Conservation (phyloP, 2,888 invertebrate species). For the Elmis aenea region DNA sequence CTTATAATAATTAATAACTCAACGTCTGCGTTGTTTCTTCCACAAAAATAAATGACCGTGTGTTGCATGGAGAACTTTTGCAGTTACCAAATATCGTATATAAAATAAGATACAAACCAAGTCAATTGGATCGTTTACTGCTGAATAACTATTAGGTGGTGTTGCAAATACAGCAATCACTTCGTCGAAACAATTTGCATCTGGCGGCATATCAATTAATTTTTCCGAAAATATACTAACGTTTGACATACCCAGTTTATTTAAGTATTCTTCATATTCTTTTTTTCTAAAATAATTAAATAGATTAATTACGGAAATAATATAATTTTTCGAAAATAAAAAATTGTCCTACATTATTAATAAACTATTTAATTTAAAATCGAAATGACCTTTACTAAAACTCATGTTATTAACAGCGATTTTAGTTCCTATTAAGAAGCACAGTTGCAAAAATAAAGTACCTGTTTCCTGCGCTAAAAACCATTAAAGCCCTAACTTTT, state of each 20-base stretch:
- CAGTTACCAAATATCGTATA: neutral
- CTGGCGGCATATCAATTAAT: conserved; percentile 49
- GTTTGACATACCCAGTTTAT: conserved; percentile 62
- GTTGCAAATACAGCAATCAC: conserved; percentile 66
- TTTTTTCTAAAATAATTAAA: conserved; percentile 47
- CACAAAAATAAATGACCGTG: too few relatives aligned
- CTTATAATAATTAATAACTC: too few relatives aligned
- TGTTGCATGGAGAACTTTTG: too few relatives aligned
- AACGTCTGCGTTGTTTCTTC: too few relatives aligned
- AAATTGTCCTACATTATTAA: too few relatives aligned
- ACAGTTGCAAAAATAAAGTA: conserved; percentile 16
- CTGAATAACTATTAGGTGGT: conserved; percentile 77
- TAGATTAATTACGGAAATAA: too few relatives aligned
- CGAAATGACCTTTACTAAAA: too few relatives aligned
- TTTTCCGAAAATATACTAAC: conserved; percentile 49
- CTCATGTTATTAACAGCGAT: too few relatives aligned
- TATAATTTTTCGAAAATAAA: too few relatives aligned
- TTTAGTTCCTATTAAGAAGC: conserved; percentile 1
- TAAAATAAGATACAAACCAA: too few relatives aligned
- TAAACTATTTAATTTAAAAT: too few relatives aligned
- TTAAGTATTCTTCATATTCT: conserved; percentile 66
- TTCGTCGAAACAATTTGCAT: conserved; percentile 53
- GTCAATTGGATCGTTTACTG: conserved; percentile 74
- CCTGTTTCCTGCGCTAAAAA: conserved; percentile 57
- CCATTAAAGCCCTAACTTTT: conserved; percentile 55